Percentiles rank a stretch among this genome's conserved stretches.
These are phyloP conservation scores for Regulus satrapa DNA, from an alignment of 2,113 vertebrate species.

Conservation along the genomic window DNA sequence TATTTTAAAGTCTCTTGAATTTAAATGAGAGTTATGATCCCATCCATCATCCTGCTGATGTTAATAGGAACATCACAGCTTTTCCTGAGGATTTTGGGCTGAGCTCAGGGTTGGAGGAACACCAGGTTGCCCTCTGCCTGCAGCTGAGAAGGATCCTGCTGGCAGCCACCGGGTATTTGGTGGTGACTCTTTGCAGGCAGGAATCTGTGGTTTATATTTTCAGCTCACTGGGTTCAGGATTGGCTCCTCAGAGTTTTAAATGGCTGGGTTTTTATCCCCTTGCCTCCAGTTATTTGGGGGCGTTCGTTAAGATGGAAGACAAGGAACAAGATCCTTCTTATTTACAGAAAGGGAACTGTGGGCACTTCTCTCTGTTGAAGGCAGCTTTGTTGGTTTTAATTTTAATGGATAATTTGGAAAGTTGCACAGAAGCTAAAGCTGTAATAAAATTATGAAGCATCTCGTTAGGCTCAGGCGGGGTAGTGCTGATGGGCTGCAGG, in stretches of 20 bases:
- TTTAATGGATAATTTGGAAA: background rate
- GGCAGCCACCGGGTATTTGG: fast-evolving
- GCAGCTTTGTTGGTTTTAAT: background rate
- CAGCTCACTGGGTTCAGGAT: background rate
- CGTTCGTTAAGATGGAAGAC: background rate
- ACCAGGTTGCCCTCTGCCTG: constrained; percentile 13
- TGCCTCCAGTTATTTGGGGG: background rate
- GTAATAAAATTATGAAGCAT: constrained; percentile 12
- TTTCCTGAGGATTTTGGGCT: background rate
- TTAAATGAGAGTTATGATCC: constrained; percentile 7
- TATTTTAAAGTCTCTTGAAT: constrained; percentile 23
- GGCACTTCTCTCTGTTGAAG: background rate
- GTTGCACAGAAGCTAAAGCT: constrained; percentile 23
- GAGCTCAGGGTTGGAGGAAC: background rate
- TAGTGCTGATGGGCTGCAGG: background rate
- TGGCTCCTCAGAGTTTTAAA: background rate
- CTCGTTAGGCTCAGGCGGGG: background rate
- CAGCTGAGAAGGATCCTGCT: background rate
- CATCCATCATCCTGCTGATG: background rate
- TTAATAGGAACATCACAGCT: background rate
- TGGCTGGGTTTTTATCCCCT: background rate
- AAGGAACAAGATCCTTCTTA: background rate
- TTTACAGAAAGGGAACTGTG: background rate
- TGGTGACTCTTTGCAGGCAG: background rate
- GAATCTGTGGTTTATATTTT: background rate